Evolutionary conservation across 2,797 vertebrate genomes (phyloP), one percentile per base, ranked within the genome.

Genomic region (Neosilurus mollespiculum): DNA sequence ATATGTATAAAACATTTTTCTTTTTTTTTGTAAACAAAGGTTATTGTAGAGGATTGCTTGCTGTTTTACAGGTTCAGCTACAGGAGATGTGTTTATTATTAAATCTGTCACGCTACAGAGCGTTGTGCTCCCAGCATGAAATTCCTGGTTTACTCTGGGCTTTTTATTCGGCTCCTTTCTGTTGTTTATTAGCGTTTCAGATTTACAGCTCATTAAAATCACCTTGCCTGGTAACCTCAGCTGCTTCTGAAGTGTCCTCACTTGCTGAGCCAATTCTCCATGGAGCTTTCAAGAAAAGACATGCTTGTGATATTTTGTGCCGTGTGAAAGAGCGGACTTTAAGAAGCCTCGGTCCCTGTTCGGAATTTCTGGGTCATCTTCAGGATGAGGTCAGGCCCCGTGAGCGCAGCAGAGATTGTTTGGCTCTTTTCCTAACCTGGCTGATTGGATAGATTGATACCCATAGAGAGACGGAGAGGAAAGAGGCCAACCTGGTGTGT

Each of bases 61-160:
- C 22, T 9, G 69, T 59, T 12, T 34, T 80, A 30, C 30, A 61
- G 82, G 26, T n/a, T 61, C 20, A 30, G 61, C 83, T 76, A 53
- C 64, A 77, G 78, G 30, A 62, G 53, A 58, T 9, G 9, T 20
- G 69, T 67, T 80, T 81, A 85, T 85, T 87, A 87, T 85, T 83
- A 84, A 89, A 82, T 79, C 80, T 30, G 86, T 84, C 81, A 83
- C 37, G 78, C 88, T 77, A 77, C 84, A 84, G 61, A 85, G 76
- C 86, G 88, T 81, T 85, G 86, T 83, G 78, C 71, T 69, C 85
- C 58, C 85, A 84, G 86, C 88, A 49, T 85, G 86, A 69, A 37
- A 67, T 85, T 78, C 67, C 76, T 79, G 71, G 54, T 78, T 87
- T 82, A 87, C 81, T 81, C 72, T 43, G 26, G 30, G 62, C 37